Base-by-base conservation (phyloP, 2,888 invertebrate species). In the Dyspetes luteomarginatus region DNA sequence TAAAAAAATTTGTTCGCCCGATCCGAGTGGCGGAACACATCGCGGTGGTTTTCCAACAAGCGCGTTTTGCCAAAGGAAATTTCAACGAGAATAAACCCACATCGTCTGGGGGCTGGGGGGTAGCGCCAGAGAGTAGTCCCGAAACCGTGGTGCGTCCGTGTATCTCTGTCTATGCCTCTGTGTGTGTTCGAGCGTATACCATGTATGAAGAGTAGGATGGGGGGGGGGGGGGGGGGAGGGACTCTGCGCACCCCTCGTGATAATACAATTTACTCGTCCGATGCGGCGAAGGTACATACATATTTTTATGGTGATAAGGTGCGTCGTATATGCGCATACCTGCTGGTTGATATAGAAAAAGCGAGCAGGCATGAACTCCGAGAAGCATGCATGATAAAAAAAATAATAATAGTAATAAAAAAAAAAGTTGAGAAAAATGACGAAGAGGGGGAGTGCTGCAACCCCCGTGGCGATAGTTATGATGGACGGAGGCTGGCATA, bases 221-320 rank as follows among this genome's bases (percentile, higher is more conserved):
- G 71, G 65, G 3, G 30, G 45, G 1, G 62, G 41, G 5, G 36
- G 41, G 30, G 56, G 22, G 69, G 41, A 17, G 73, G 43, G 9
- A 50, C 72, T 52, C 67, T 72, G 43, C 67, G 71, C 71, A 52
- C 55, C 73, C 50, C 56, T 81, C 76, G 78, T 86, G 90, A 88
- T 91, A 91, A 91, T 90, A 89, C 87, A 90, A 91, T 91, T 91
- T 90, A 91, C 89, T 87, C 84, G 85, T 84, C 87, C 86, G 88
- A 88, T 84, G 84, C 80, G 81, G 88, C 87, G 89, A 88, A 86
- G 86, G 86, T 86, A 87, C 88, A 90, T 90, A 89, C 88, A n/a
- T n/a, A 91, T 91, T 91, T 91, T 91, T 91, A 91, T 91, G 91
- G 89, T 91, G 90, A 91, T 91, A 90, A 91, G 89, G 88, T 88